Evolutionary conservation across 2,888 invertebrate species (phyloP).

Genomic region (Zootermopsis nevadensis): DNA sequence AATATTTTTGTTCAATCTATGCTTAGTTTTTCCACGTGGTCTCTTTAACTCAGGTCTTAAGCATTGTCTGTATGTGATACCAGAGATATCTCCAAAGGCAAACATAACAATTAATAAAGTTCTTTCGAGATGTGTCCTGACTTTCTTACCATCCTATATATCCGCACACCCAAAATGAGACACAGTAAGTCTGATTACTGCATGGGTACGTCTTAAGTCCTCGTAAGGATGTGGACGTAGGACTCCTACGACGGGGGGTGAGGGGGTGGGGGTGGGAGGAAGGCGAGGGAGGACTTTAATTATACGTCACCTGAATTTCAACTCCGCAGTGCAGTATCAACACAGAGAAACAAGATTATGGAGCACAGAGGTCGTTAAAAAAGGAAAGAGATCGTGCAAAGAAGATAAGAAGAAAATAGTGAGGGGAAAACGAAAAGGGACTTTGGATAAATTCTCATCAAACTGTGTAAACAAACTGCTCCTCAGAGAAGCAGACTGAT

Average conservation of each 20-base stretch:
- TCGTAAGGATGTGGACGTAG: neutral
- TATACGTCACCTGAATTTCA: neutral
- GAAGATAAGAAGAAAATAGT: constrained; percentile 1
- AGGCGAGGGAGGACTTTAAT: neutral
- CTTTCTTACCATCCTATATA: neutral
- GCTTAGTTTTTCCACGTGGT: too few species aligned
- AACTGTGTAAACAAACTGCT: constrained; percentile 33
- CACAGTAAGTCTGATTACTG: neutral
- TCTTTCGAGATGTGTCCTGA: too few species aligned
- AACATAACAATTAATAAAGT: too few species aligned
- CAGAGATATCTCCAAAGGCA: too few species aligned
- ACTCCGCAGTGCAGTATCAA: neutral
- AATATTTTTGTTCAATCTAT: too few species aligned
- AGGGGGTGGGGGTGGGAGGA: neutral
- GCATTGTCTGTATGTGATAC: too few species aligned
- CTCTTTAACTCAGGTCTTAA: too few species aligned
- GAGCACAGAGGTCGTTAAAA: neutral
- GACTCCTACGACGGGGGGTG: neutral
- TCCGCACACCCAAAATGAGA: neutral
- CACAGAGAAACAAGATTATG: neutral
- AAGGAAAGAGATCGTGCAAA: neutral
- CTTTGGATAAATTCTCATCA: constrained; percentile 29
- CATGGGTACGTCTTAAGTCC: neutral
- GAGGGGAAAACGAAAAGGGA: neutral
- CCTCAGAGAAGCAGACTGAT: neutral